Evolutionary conservation across 2,113 vertebrate genomes (phyloP), one percentile per base, ranked within the genome.

Genomic region (Rhodinocichla rosea): DNA sequence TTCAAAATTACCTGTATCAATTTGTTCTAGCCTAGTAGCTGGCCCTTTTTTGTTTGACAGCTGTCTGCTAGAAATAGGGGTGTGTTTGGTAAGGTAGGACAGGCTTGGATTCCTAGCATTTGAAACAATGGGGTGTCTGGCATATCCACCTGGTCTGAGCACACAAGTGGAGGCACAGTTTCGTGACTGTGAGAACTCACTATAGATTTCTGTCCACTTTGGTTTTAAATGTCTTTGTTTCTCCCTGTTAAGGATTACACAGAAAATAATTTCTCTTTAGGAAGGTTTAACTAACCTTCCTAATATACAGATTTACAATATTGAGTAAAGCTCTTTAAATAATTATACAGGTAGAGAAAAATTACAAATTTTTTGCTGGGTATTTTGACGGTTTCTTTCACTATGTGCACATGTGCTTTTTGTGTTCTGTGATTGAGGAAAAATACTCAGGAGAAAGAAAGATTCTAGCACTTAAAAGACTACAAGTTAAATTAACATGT

Each of bases 221-320:
- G 59, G 47, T 76, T 92, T 95, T 91, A 86, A 85, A 59, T 42
- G 23, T 89, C 52, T 30, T 60, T 94, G 21, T 86, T 95, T 32
- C 74, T 83, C 49, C 5, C 5, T 27, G 5, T 77, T 73, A 37
- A n/a, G 6, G 5, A 23, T 42, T 45, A 22, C 19, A 42, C 13
- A 83, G 27, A 74, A 7, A 17, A 42, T 21, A 1, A 16, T 69
- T 49, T 68, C 7, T 68, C 6, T 53, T 73, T 57, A 35, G 22
- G 22, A 57, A 57, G 33, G 19, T 70, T 81, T 42, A 40, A 11
- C 13, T 65, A 37, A 32, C 10, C 14, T 92, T 57, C 18, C 13
- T 60, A 55, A 26, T 42, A 57, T 12, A 35, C 4, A 57, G 35
- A 49, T 59, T 45, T 45, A 21, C 7, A 33, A 10, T 32, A 40